Percentiles rank a stretch among this genome's conserved stretches.
Evolutionary conservation across 2,113 vertebrate species (phyloP).

Genomic region (Microcebus griseorufus): DNA sequence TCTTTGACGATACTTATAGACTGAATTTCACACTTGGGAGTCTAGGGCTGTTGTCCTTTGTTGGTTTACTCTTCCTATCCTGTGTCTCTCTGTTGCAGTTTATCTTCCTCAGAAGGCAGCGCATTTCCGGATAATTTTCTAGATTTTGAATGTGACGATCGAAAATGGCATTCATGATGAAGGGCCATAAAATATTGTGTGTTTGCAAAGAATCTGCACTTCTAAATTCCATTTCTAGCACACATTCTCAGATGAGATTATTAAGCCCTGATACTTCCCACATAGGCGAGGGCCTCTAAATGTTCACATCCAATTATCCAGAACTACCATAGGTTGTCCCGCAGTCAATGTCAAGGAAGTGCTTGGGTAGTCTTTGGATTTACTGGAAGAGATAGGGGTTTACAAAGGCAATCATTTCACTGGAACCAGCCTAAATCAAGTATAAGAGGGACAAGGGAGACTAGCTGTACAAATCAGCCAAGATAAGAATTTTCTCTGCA

Average conservation of each 20-base stretch:
- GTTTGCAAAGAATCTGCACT: background rate
- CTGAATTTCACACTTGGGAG: background rate
- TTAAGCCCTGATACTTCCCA: background rate
- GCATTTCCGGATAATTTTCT: background rate
- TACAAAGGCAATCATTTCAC: conserved; percentile 15
- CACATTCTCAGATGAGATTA: background rate
- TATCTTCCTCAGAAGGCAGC: background rate
- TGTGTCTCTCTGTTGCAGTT: background rate
- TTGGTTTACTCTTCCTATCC: background rate
- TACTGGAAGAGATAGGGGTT: background rate
- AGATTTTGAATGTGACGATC: background rate
- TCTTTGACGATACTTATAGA: rapidly evolving
- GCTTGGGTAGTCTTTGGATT: background rate
- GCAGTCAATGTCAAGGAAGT: background rate
- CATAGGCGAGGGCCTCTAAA: background rate
- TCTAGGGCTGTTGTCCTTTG: background rate
- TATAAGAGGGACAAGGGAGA: background rate
- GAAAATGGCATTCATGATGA: background rate
- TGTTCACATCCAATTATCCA: background rate
- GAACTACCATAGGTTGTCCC: background rate
- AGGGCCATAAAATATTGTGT: background rate
- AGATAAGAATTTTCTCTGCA: conserved; percentile 47
- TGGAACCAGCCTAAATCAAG: conserved; percentile 50
- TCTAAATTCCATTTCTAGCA: background rate
- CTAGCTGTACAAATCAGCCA: conserved; percentile 1